phyloP scores from a whole-genome alignment of 2,113 vertebrate genomes.

The Nannospalax galili region DNA sequence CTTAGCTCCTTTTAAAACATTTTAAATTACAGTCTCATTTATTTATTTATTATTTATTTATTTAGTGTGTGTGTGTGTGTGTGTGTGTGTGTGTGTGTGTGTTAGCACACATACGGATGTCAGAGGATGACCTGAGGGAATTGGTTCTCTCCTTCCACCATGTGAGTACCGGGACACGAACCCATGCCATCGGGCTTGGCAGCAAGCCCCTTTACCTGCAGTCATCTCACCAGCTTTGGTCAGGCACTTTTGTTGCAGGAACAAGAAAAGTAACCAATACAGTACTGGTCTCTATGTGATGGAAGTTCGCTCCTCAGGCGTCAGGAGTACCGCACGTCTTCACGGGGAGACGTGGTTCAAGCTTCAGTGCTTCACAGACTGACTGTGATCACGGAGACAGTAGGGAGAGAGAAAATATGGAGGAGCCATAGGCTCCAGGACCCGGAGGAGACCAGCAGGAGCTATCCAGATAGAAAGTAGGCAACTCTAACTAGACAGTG shows the following conservation, averaged over 20 bases:
- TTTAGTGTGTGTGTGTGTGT: not conserved
- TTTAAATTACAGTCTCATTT: not conserved
- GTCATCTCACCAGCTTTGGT: not conserved
- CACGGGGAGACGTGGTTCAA: fast-evolving
- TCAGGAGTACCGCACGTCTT: no score
- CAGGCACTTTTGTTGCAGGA: not conserved
- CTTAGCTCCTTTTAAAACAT: not conserved
- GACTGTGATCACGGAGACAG: not conserved
- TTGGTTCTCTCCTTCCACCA: not conserved
- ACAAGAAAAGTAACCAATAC: not conserved
- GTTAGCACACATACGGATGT: not conserved
- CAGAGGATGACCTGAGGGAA: not conserved
- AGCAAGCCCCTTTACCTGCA: not conserved
- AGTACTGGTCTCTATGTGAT: not conserved
- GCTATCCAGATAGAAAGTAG: not conserved
- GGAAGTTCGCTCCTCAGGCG: not conserved
- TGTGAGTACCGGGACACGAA: not conserved
- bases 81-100: not conserved
- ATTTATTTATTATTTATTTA: not conserved
- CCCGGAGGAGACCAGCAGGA: not conserved
- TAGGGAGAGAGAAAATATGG: not conserved
- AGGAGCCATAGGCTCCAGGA: not conserved
- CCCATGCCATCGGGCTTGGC: no score
- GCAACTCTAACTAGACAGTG: not conserved
- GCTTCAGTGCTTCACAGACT: not conserved